Base-by-base conservation (phyloP, 1,140 invertebrate genomes). In the Coptotermes formosanus region DNA sequence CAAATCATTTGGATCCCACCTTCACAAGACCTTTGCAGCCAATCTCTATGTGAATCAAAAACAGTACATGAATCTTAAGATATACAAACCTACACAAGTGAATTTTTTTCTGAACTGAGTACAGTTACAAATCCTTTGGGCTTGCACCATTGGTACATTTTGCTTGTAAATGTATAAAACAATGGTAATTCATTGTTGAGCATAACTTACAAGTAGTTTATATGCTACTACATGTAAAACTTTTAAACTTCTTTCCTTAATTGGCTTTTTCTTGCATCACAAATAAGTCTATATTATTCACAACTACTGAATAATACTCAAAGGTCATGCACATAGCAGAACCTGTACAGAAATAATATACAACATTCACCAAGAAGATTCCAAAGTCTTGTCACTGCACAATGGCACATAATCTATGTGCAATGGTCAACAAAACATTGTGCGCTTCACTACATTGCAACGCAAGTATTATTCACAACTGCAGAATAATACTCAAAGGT, bases 391-490 rank as follows among this genome's bases (percentile, higher is more conserved):
- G 16, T 55, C 19, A 21, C 19, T 55, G 3, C 6, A 55, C 19
- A 55, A 55, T 55, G 45, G 45, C 2, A 48, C 2, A 48, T 16
- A 48, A 12, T 16, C 45, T 16, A 7, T 12, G 9, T 48, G 14
- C 9, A 16, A 48, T 48, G 45, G 9, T 48, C 45, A 48, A 16
- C 14, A 48, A 48, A 48, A 48, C 45, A 48, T 16, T 48, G 1
- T 75, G 64, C 30, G 9, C n/a, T 75, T n/a, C 64, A 83, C 45
- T 83, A 83, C 48, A 14, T 84, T 45, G n/a, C n/a, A 38, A 23
- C 30, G 11, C 8, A 1, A 6, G 6, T 48, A 48, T 94, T 97
- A 75, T 75, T n/a, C n/a, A 30, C 14, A 30, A 30, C 64, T 75
- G 9, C 14, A 30, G 4, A 75, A 14, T 12, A n/a, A 25, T 25